These are phyloP conservation scores for Macrosiphum euphorbiae DNA, from an alignment of 2,888 invertebrate species.

Conservation along the genomic window DNA sequence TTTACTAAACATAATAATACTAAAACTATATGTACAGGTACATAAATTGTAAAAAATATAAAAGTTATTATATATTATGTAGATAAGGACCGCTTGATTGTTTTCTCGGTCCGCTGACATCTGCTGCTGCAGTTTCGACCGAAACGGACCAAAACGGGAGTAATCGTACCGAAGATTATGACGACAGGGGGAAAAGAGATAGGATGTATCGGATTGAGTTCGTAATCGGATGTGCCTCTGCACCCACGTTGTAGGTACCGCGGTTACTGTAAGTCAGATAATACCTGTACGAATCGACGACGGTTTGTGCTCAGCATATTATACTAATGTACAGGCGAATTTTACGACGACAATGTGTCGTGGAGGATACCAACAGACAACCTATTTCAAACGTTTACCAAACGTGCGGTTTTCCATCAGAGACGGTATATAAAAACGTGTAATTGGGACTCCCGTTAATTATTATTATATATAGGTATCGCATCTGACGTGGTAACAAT, in stretches of 20 bases:
- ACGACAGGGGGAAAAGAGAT: not conserved
- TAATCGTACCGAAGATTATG: not conserved
- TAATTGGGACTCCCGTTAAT: conserved; percentile 16
- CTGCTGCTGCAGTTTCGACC: not conserved
- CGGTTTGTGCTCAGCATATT: no score
- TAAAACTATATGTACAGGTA: not conserved
- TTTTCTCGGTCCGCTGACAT: conserved; percentile 13
- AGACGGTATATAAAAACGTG: not conserved
- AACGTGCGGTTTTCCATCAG: conserved; percentile 19
- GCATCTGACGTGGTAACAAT: conserved; percentile 36
- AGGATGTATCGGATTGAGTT: conserved; percentile 56
- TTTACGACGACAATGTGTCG: no score
- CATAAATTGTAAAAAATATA: not conserved
- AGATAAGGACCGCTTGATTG: not conserved
- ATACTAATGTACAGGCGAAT: not conserved
- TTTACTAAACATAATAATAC: not conserved
- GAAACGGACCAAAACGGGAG: not conserved
- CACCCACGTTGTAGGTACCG: not conserved
- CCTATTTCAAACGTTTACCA: not conserved
- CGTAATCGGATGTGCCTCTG: not conserved
- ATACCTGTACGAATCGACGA: not conserved
- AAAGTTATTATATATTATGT: not conserved
- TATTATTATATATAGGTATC: not conserved
- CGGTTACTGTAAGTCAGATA: not conserved
- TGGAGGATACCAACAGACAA: not conserved